A percentile compares a stretch with the other conserved stretches of the same genome.
phyloP scores from a whole-genome alignment of 2,888 invertebrate genomes.

The Chesias legatella region DNA sequence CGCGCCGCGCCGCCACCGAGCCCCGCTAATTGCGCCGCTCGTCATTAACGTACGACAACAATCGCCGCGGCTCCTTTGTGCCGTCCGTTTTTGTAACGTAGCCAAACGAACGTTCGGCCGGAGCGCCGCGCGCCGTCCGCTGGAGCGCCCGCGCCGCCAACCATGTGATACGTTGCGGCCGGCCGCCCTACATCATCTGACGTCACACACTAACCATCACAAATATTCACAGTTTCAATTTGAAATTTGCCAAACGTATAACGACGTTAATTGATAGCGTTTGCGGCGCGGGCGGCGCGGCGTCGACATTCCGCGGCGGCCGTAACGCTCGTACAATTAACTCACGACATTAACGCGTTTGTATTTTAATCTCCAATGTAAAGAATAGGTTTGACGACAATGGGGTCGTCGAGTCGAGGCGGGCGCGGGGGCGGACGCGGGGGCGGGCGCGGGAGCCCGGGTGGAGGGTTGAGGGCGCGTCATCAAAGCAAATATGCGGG shows the following conservation, averaged over 20 bases:
- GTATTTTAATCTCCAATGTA: constrained; percentile 43
- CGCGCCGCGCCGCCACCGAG: not conserved
- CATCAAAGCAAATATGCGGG: constrained; percentile 58
- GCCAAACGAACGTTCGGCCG: constrained; percentile 30
- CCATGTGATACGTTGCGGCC: constrained; percentile 1
- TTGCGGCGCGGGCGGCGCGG: constrained; percentile 44
- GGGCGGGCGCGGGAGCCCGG: not conserved
- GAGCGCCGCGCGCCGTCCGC: constrained; percentile 43
- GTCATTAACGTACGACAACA: constrained; percentile 7
- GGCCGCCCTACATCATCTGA: constrained; percentile 31
- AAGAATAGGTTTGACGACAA: constrained; percentile 34
- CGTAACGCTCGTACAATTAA: constrained; percentile 24
- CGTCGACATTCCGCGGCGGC: constrained; percentile 39
- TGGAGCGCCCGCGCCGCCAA: constrained; percentile 19
- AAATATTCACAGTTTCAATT: constrained; percentile 54
- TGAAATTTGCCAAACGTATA: constrained; percentile 56
- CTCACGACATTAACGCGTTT: constrained; percentile 40
- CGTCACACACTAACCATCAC: constrained; percentile 39
- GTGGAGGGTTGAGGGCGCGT: constrained; percentile 11
- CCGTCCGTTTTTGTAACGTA: constrained; percentile 23
- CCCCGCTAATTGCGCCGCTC: constrained; percentile 5
- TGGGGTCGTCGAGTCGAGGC: not conserved
- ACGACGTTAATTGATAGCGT: constrained; percentile 56
- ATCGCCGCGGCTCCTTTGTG: constrained; percentile 27
- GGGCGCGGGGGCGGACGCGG: constrained; percentile 11